Evolutionary conservation across 2,113 vertebrate species (phyloP).

Genomic region (Urocolius indicus): DNA sequence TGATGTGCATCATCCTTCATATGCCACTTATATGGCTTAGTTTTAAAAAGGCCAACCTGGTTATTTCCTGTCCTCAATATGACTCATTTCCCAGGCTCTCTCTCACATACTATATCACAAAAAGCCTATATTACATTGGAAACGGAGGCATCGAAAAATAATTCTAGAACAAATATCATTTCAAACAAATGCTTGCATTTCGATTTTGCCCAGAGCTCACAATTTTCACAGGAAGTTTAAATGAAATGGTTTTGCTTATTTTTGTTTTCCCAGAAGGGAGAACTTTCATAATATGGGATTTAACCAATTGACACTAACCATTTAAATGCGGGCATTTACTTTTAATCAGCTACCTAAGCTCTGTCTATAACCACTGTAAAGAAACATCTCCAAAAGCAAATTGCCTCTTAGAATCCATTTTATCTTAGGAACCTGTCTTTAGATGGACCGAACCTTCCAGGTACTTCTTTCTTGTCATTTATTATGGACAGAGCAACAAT

Average conservation of each 20-base stretch:
- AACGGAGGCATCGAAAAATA: background rate
- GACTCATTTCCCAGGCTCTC: background rate
- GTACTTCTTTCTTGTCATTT: background rate
- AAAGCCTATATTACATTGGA: background rate
- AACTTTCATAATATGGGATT: background rate
- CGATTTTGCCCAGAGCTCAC: background rate
- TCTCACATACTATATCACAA: background rate
- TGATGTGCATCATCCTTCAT: background rate
- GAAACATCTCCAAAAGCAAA: background rate
- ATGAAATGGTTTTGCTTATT: slow-evolving; percentile 6
- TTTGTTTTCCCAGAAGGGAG: background rate
- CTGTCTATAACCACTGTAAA: background rate
- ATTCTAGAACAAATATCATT: background rate
- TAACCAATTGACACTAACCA: background rate
- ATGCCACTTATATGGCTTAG: background rate
- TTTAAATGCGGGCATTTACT: background rate
- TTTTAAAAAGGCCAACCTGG: background rate
- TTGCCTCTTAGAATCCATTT: background rate
- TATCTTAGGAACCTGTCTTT: background rate
- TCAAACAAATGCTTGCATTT: background rate
- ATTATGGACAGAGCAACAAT: background rate
- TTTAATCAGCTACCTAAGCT: background rate
- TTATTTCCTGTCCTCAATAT: background rate
- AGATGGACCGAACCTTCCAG: background rate
- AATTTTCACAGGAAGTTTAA: background rate